These are phyloP conservation scores for Aphrophora alni DNA, from an alignment of 2,888 invertebrate genomes.

Conservation along the genomic window DNA sequence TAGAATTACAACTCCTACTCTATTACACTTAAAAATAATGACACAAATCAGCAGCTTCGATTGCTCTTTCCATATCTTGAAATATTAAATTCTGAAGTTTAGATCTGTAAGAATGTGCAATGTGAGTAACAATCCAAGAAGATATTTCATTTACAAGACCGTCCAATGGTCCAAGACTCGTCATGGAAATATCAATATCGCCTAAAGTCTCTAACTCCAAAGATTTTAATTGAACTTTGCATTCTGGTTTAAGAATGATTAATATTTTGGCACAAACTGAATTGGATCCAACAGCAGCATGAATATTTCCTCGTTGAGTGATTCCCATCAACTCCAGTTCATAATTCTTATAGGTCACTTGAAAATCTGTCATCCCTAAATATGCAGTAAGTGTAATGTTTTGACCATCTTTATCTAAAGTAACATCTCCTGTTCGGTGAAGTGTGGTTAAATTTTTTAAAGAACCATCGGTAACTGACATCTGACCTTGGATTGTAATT, in stretches of 20 bases:
- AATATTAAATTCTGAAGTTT: not conserved
- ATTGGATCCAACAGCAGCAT: not conserved
- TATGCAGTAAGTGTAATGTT: not conserved
- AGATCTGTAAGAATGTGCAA: not conserved
- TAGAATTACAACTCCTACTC: too few species aligned
- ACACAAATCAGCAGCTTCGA: not conserved
- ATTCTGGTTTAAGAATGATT: not conserved
- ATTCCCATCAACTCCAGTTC: not conserved
- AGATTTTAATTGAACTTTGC: not conserved
- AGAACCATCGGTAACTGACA: not conserved
- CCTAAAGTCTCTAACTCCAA: not conserved
- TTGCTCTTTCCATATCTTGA: not conserved
- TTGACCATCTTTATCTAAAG: not conserved
- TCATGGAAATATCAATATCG: not conserved
- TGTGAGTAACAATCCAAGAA: not conserved
- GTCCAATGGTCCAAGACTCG: not conserved
- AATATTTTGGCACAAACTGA: not conserved
- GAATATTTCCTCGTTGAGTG: not conserved
- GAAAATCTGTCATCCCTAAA: not conserved
- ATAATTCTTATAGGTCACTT: not conserved
- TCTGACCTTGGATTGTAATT: not conserved
- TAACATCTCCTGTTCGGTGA: not conserved
- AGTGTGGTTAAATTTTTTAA: not conserved
- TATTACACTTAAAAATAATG: not conserved
- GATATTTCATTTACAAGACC: not conserved